Conservation (phyloP, 2,113 vertebrate genomes). For the Elachura formosa region DNA sequence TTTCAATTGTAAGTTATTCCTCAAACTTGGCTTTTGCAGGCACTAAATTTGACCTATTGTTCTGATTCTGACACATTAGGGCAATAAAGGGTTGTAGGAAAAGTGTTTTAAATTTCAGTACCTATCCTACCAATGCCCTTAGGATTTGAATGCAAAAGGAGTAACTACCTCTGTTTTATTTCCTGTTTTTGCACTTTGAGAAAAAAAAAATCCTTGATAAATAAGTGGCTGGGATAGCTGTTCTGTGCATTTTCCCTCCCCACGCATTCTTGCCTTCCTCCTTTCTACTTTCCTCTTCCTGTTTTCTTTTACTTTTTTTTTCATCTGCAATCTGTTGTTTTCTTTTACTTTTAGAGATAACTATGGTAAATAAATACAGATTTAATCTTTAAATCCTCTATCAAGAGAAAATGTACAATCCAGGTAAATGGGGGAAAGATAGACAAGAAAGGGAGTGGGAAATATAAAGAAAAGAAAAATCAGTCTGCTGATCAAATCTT, state of each 20-base stretch:
- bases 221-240: not conserved
- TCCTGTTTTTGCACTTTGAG: not conserved
- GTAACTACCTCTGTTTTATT: not conserved
- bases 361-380: constrained; percentile 69
- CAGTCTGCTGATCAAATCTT: constrained; percentile 63
- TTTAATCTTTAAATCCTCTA: constrained; percentile 65
- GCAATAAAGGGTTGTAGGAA: not conserved
- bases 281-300: not conserved
- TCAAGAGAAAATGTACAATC: constrained; percentile 42
- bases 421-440: constrained; percentile 40
- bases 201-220: not conserved
- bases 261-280: not conserved
- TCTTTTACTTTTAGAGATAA: constrained; percentile 46
- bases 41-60: not conserved
- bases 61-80: not conserved
- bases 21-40: not conserved
- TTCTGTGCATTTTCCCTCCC: not conserved
- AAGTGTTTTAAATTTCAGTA: not conserved
- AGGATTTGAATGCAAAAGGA: not conserved
- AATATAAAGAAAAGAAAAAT: constrained; percentile 49
- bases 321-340: not conserved
- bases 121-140: not conserved
- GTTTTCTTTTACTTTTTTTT: accelerated
- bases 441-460: constrained; percentile 37
- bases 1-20: not conserved